Base-by-base conservation (phyloP, 2,888 invertebrate species). In the Lithophane ornitopus region DNA sequence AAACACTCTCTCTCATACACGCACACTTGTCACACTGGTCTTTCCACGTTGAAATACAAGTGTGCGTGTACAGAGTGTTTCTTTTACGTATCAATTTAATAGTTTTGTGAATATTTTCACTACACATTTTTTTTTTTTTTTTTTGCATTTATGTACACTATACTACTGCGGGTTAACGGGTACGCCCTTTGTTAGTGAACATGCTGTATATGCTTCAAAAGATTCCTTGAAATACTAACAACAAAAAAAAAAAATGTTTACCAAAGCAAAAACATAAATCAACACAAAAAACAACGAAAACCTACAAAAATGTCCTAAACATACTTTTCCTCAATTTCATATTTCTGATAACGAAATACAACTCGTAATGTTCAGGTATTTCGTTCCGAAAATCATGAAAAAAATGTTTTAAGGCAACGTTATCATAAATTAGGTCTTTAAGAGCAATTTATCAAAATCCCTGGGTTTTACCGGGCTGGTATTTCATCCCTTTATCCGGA, bases 341-440 rank as follows among this genome's bases (percentile, higher is more conserved):
- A 62, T 77, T 67, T 76, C 46, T 79, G 34, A 44, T 28, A 67
- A 44, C 78, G 19, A 34, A 82, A 78, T 22, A 67, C 44, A 44
- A 28, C 26, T 56, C 49, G 41, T 63, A 61, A 75, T 61, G n/a
- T 70, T 12, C 22, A 66, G 58, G 28, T 66, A 80, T 66, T 59
- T 74, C 28, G 26, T 34, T 28, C n/a, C 16, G 14, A 52, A 84
- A 49, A 54, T n/a, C 52, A 65, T 16, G 39, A 62, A 62, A 71
- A 54, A 56, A 69, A 68, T 61, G 0, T 56, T 56, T 59, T n/a
- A 74, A 65, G 65, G 52, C 34, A 26, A n/a, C 65, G 19, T 67
- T 76, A 72, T 80, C 84, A 80, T 74, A 85, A 82, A 85, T 85
- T 82, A 77, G 72, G 70, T 75, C 52, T 78, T 78, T 70, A 68